These are phyloP conservation scores for Hydrotaea cyrtoneurina DNA, from an alignment of 2,888 invertebrate genomes.

Conservation along the genomic window DNA sequence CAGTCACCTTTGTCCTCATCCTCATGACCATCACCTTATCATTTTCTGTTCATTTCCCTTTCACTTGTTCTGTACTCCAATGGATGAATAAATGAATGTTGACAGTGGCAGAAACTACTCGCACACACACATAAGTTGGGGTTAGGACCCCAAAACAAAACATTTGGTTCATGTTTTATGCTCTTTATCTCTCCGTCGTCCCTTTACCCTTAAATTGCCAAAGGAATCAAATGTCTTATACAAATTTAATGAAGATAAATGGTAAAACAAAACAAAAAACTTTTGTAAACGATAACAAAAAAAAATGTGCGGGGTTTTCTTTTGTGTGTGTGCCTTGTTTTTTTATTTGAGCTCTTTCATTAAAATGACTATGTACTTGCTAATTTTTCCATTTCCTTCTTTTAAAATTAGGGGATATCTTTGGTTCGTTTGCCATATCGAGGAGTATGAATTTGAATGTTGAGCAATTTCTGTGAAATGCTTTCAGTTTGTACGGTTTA, in stretches of 20 bases:
- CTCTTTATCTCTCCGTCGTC: background rate
- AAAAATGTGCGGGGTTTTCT: background rate
- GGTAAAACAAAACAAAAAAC: background rate
- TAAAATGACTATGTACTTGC: background rate
- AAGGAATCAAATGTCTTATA: conserved; percentile 17
- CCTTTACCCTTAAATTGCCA: background rate
- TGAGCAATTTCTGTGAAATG: conserved; percentile 8
- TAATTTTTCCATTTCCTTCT: conserved; percentile 13
- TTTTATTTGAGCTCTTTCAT: background rate
- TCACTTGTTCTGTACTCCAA: background rate
- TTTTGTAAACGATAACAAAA: background rate
- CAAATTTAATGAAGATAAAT: conserved; percentile 41
- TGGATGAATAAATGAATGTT: background rate
- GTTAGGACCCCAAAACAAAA: background rate
- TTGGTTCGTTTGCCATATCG: conserved; percentile 4
- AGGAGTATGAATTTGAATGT: conserved; percentile 21
- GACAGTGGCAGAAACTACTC: background rate
- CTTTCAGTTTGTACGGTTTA: background rate
- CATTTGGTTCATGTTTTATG: background rate
- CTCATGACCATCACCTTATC: conserved; percentile 7
- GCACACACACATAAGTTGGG: background rate
- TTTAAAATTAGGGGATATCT: background rate
- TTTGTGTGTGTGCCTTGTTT: background rate
- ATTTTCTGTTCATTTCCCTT: background rate
- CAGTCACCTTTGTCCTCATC: background rate